Evolutionary conservation across 2,113 vertebrate species (phyloP).

Genomic region (Actinemys pallida): DNA sequence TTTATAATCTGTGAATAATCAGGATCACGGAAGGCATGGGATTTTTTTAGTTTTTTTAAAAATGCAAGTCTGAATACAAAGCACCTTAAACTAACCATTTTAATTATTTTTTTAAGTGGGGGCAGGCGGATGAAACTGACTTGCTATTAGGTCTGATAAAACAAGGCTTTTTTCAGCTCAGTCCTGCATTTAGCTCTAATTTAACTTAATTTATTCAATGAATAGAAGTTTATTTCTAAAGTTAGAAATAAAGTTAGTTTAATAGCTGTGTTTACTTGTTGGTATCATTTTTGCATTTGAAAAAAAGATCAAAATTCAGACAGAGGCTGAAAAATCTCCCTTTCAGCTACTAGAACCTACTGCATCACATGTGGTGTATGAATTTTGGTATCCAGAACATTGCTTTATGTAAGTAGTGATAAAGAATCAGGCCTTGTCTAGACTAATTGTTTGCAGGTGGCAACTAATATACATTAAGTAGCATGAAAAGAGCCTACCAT

Average conservation of each 20-base stretch:
- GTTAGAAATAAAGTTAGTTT: neutral
- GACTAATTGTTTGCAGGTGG: neutral
- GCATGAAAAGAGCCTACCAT: neutral
- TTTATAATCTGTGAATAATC: neutral
- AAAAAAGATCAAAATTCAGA: too few relatives aligned
- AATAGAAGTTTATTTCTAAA: neutral
- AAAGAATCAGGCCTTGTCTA: neutral
- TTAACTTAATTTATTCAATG: constrained; percentile 66
- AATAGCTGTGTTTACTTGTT: neutral
- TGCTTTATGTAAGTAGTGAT: neutral
- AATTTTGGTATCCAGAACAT: too few relatives aligned
- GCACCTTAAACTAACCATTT: neutral
- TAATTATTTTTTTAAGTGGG: neutral
- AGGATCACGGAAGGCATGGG: neutral
- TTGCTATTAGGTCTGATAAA: constrained; percentile 2
- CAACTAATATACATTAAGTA: neutral
- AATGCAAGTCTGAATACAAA: constrained; percentile 15
- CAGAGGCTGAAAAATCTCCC: too few relatives aligned
- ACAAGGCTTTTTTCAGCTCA: neutral
- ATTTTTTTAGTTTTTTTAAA: neutral
- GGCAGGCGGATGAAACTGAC: constrained; percentile 19
- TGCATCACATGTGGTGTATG: too few relatives aligned
- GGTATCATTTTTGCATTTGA: neutral
- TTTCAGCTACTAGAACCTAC: too few relatives aligned
- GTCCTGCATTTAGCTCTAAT: constrained; percentile 32